Base-by-base conservation (phyloP, 2,888 invertebrate genomes). In the Metopia argyrocephala region DNA sequence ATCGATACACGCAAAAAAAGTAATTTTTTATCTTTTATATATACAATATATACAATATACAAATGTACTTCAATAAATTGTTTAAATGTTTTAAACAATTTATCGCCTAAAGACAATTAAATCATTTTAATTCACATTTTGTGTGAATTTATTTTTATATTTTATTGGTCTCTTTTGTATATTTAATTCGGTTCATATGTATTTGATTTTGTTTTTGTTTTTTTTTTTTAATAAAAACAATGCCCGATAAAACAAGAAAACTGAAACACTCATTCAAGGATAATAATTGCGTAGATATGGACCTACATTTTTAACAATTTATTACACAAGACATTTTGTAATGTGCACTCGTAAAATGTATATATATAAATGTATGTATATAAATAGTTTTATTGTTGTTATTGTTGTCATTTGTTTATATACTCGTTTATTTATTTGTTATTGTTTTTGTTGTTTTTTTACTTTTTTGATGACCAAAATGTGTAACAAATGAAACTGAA, bases 221-320 rank as follows among this genome's bases (percentile, higher is more conserved):
- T 38, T 38, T 15, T 0, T 38, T 38, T 12, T 12, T 12, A 38
- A 38, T 38, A 15, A 38, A 38, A 38, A 38, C 38, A 38, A 38
- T 12, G 12, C 38, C n/a, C 18, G 9, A 27, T 52, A 50, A n/a
- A 70, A 75, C 21, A 50, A 52, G 62, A 78, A 28, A 28, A 65
- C 56, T 3, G 12, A 68, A 76, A 76, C 62, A 81, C 83, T 78
- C 84, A 84, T 83, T 84, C 89, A 89, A 89, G 89, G 90, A 88
- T 87, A 86, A 85, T 83, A 85, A 86, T 85, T 89, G 88, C 90
- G 89, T 88, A 88, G 88, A 87, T 87, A 84, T 86, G 87, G 87
- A 89, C 88, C 89, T 89, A 89, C 89, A 89, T 89, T 86, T 38
- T 38, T 38, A 84, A 82, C 83, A 84, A 86, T 89, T 87, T 88